A percentile compares a stretch with the other conserved stretches of the same genome.
Evolutionary conservation across 2,797 vertebrate genomes (phyloP).

Genomic region (Pseudochirops corinnae): DNA sequence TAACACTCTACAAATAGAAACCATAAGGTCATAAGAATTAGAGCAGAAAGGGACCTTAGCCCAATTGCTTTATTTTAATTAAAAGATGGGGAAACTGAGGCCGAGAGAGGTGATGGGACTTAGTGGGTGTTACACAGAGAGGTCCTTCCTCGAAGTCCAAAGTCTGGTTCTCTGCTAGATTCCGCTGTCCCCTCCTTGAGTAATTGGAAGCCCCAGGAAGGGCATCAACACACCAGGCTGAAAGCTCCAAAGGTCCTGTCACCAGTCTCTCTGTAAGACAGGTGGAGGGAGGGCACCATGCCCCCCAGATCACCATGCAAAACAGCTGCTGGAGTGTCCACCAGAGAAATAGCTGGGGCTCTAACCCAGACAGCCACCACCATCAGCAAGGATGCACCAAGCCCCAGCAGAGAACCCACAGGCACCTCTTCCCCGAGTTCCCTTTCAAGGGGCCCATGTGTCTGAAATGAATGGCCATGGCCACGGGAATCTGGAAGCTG

Average conservation of each 20-base stretch:
- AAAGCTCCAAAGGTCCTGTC: not conserved
- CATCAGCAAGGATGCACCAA: not conserved
- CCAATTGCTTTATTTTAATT: not conserved
- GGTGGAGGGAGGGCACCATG: not conserved
- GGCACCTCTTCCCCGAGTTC: not conserved
- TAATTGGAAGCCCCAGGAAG: not conserved
- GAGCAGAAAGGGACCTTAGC: not conserved
- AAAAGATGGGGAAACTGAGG: not conserved
- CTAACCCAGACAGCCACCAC: not conserved
- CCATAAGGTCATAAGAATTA: not conserved
- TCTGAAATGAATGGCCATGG: not conserved
- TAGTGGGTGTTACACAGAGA: not conserved
- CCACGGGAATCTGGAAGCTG: conserved; percentile 67
- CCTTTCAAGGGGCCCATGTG: not conserved
- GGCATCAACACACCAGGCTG: not conserved
- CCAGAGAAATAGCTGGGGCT: not conserved
- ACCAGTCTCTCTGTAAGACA: not conserved
- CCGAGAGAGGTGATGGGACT: not conserved
- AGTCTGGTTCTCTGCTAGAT: not conserved
- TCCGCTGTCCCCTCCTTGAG: not conserved
- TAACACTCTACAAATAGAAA: not conserved
- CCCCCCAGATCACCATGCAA: not conserved
- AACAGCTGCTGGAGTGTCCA: not conserved
- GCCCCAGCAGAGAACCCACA: not conserved
- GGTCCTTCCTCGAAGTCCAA: not conserved